Conservation (phyloP, 2,888 invertebrate species). For the Mermis nigrescens region DNA sequence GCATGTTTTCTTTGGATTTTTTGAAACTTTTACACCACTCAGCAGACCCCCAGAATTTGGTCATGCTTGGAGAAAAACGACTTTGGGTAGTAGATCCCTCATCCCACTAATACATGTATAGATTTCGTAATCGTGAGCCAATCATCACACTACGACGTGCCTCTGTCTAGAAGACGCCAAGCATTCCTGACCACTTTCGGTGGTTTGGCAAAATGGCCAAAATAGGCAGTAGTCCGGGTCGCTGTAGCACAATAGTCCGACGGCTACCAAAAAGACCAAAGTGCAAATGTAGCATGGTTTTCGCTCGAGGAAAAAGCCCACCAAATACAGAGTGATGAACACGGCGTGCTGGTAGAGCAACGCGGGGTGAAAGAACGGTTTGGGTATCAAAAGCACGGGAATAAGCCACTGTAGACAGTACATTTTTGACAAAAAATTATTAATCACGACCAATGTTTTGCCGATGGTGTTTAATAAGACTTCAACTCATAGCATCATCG, state of each 20-base stretch:
- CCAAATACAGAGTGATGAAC: conserved; percentile 85
- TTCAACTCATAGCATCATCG: too few species aligned
- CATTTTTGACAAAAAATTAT: conserved; percentile 46
- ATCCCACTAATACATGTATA: too few species aligned
- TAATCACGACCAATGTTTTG: too few species aligned
- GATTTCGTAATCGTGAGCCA: too few species aligned
- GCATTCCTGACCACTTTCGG: conserved; percentile 23
- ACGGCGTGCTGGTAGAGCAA: conserved; percentile 75
- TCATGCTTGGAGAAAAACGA: too few species aligned
- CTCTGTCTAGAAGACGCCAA: too few species aligned
- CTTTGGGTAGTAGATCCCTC: too few species aligned
- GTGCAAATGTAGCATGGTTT: conserved; percentile 95
- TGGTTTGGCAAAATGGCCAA: conserved; percentile 42
- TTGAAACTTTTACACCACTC: too few species aligned
- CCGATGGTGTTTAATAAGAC: too few species aligned
- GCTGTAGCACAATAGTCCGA: conserved; percentile 82
- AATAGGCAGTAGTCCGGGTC: conserved; percentile 84
- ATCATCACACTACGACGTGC: too few species aligned
- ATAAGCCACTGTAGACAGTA: conserved; percentile 94
- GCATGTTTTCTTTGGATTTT: too few species aligned
- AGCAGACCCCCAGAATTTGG: too few species aligned
- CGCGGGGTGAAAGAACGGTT: conserved; percentile 76
- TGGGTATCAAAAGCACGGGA: conserved; percentile 85
- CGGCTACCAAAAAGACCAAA: conserved; percentile 73
- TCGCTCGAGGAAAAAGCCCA: conserved; percentile 85